Conservation (phyloP, 1,140 invertebrate genomes). For the Coelopa frigida region DNA sequence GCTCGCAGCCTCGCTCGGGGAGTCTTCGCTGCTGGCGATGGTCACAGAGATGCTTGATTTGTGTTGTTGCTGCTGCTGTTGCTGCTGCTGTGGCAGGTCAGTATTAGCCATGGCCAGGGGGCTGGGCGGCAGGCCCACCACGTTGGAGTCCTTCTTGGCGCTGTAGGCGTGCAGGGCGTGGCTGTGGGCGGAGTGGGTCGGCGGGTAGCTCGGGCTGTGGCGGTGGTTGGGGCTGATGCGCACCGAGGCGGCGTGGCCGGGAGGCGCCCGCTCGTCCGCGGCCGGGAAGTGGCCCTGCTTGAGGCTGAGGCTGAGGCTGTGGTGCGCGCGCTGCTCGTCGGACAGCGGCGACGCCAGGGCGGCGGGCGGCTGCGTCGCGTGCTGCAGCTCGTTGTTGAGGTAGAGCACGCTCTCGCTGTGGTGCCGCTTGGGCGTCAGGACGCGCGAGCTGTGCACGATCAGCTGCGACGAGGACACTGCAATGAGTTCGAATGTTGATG, state of each 20-base stretch:
- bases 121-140: background rate
- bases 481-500: too few species aligned
- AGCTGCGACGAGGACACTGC: slow-evolving; percentile 50
- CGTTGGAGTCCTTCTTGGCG: background rate
- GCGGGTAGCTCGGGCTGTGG: slow-evolving; percentile 40
- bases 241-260: slow-evolving; percentile 10
- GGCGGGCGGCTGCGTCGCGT: slow-evolving; percentile 7
- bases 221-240: slow-evolving; percentile 27
- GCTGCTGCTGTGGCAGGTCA: slow-evolving; percentile 23
- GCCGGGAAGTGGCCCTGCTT: background rate
- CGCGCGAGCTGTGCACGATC: slow-evolving; percentile 71
- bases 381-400: slow-evolving; percentile 45
- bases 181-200: slow-evolving; percentile 23
- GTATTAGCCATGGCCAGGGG: slow-evolving; percentile 21
- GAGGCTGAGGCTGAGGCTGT: slow-evolving; percentile 5
- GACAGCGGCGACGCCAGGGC: too few species aligned
- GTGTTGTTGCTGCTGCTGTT: slow-evolving; percentile 16
- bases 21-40: slow-evolving; percentile 5
- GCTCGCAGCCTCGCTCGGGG: too few species aligned
- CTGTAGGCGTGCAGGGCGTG: slow-evolving; percentile 1
- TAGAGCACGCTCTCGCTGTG: slow-evolving; percentile 73
- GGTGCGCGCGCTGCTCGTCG: background rate
- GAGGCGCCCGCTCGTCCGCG: slow-evolving; percentile 7
- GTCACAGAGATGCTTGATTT: slow-evolving; percentile 6
- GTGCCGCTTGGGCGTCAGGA: slow-evolving; percentile 72